Evolutionary conservation across 2,888 invertebrate genomes (phyloP), one percentile per base, ranked within the genome.

Genomic region (Hemicrepidius hirtus): DNA sequence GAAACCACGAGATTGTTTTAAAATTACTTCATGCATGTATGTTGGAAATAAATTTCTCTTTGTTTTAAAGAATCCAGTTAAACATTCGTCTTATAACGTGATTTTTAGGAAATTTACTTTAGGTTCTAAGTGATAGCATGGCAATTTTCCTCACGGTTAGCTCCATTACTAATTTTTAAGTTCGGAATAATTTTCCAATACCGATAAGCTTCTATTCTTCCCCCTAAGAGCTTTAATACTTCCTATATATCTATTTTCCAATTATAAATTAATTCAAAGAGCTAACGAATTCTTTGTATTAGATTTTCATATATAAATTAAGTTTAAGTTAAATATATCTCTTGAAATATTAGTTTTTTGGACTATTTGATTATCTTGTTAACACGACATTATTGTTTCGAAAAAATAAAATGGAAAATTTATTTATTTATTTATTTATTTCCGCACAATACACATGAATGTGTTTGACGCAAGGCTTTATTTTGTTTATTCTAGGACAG

Each of bases 1-100:
- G 55, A 75, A 76, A 76, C 74, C 76, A 49, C 74, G 64, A 71
- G 75, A 76, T 77, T 77, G 77, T 77, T 77, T 77, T 73, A 76
- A 73, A 73, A 75, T 77, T 76, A 77, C 75, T 74, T 74, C 66
- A 68, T 75, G 76, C 70, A 74, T 64, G 60, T 49, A 40, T 49
- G 49, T 68, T 49, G 37, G 60, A 60, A 68, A 60, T 60, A 60
- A 68, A 68, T 68, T 67, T 49, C 59, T 49, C 53, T 20, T n/a
- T 41, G 50, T 57, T 53, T 63, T 46, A 60, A 69, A 76, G 55
- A 66, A 66, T 57, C 57, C 28, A 18, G 44, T 66, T 66, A 46
- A 63, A 46, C 62, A 44, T 28, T 28, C 35, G 62, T 32, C 37
- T 57, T 57, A 57, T 55, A n/a, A 66, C 66, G 66, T 66, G 66